Percentiles rank a stretch among this genome's conserved stretches.
Conservation (phyloP, 2,797 vertebrate genomes). For the Sciurus vulgaris region DNA sequence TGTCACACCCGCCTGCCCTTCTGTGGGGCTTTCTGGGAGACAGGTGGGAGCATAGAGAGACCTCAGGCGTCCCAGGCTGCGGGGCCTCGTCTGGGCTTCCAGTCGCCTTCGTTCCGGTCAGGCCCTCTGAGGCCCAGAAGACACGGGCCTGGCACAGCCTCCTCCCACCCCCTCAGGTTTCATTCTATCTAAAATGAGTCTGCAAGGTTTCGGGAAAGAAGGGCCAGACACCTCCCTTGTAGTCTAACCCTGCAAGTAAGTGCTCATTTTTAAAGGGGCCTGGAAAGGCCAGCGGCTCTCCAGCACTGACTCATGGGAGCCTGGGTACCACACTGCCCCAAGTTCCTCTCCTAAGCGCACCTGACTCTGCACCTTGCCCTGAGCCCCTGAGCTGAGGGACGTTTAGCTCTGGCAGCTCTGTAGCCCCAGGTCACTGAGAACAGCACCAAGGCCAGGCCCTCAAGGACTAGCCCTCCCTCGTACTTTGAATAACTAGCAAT, state of each 20-base stretch:
- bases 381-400: background rate
- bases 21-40: background rate
- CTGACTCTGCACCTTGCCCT: background rate
- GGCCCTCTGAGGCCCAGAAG: background rate
- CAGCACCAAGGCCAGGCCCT: accelerated
- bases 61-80: background rate
- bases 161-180: background rate
- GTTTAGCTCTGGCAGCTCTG: background rate
- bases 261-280: background rate
- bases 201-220: background rate
- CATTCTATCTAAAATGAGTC: background rate
- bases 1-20: background rate
- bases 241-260: background rate
- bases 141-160: background rate
- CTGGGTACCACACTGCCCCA: background rate
- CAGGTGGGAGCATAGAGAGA: background rate
- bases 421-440: background rate
- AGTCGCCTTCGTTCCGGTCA: background rate
- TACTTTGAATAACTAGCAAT: background rate
- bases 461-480: background rate
- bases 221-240: background rate
- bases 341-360: too few species aligned
- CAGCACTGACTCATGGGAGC: background rate
- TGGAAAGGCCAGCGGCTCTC: background rate
- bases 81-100: background rate